Conservation (phyloP, 1,140 invertebrate genomes). For the Popillia japonica region DNA sequence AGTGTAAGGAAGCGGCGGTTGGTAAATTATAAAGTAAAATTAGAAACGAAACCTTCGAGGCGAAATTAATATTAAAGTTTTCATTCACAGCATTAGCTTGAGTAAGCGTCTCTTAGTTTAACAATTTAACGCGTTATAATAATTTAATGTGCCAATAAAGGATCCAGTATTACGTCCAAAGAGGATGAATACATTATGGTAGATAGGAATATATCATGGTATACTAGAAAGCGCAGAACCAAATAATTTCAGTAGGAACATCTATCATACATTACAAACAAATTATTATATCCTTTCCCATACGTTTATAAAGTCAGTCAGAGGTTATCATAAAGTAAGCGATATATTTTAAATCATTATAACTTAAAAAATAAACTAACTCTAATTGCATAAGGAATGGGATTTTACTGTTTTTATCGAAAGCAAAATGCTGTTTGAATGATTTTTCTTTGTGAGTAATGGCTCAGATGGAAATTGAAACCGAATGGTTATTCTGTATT, state of each 20-base stretch:
- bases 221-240: not conserved
- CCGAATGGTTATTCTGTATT: too few relatives aligned
- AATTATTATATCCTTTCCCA: too few relatives aligned
- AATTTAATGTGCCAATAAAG: slow-evolving; percentile 5
- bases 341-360: too few relatives aligned
- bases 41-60: slow-evolving; percentile 15
- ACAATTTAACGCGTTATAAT: slow-evolving; percentile 11
- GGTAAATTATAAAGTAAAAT: slow-evolving; percentile 24
- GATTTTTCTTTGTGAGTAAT: too few relatives aligned
- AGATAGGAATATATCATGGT: not conserved
- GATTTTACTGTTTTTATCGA: too few relatives aligned
- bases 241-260: not conserved
- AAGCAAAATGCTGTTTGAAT: too few relatives aligned
- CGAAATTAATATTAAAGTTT: slow-evolving; percentile 17
- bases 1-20: slow-evolving; percentile 17
- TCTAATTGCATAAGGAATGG: too few relatives aligned
- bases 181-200: not conserved
- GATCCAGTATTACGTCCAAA: not conserved
- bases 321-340: too few relatives aligned
- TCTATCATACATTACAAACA: not conserved
- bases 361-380: too few relatives aligned
- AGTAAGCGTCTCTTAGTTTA: not conserved
- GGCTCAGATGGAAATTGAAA: too few relatives aligned
- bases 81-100: not conserved
- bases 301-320: too few relatives aligned